A percentile compares a stretch with the other conserved stretches of the same genome.
These are phyloP conservation scores for Mythimna lalbum DNA, from an alignment of 2,888 invertebrate genomes.

Conservation along the genomic window DNA sequence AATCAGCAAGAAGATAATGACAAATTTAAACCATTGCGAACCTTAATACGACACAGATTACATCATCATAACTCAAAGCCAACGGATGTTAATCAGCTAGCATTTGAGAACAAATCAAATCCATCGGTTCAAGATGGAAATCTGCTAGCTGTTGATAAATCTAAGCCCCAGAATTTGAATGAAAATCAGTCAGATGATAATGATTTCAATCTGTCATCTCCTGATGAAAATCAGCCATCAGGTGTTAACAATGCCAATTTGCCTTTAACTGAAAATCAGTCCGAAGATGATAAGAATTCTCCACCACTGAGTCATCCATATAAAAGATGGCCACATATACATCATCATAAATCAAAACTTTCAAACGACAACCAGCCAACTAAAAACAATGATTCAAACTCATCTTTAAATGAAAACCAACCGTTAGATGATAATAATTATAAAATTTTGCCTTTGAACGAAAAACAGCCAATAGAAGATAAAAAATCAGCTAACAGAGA, in stretches of 20 bases:
- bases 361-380: not conserved
- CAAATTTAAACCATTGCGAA: not conserved
- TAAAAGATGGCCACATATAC: not conserved
- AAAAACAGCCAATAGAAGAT: not conserved
- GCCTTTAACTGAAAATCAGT: too few species aligned
- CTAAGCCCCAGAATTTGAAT: not conserved
- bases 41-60: not conserved
- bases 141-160: too few species aligned
- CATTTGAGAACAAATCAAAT: not conserved
- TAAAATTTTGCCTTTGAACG: not conserved
- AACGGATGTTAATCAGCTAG: not conserved
- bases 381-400: not conserved
- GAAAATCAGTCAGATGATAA: too few species aligned
- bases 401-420: not conserved
- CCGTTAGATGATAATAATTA: slow-evolving; percentile 1
- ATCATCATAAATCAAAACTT: not conserved
- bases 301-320: not conserved
- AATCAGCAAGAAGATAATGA: not conserved
- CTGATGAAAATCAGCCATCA: not conserved
- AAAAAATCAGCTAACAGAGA: not conserved
- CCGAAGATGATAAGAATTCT: not conserved
- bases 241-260: not conserved
- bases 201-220: too few species aligned
- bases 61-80: not conserved
- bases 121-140: not conserved